phyloP scores from a whole-genome alignment of 2,797 vertebrate species.

The Sardinella longiceps region DNA sequence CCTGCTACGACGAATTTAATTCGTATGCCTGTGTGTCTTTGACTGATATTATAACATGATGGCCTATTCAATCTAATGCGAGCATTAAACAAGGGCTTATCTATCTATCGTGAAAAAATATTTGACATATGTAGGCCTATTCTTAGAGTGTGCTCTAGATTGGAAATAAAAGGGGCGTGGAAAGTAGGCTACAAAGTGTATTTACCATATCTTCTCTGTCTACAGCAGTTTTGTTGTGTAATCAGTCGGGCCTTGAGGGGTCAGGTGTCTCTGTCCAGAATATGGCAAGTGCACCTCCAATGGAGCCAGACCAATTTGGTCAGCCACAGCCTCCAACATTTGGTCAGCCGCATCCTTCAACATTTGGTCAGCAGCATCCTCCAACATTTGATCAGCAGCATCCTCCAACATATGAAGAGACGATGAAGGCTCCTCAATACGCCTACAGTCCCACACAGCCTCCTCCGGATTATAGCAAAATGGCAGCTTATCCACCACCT shows the following conservation, averaged over 20 bases:
- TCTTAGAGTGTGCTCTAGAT: too few species aligned
- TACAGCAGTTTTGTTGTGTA: neutral
- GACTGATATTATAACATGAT: too few species aligned
- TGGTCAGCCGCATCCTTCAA: conserved; percentile 48
- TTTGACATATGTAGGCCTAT: too few species aligned
- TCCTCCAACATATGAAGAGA: conserved; percentile 61
- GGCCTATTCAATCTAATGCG: too few species aligned
- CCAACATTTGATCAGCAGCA: conserved; percentile 37
- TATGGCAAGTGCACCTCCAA: conserved; percentile 61
- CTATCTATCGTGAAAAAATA: too few species aligned
- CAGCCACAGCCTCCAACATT: conserved; percentile 55
- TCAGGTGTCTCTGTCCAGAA: neutral
- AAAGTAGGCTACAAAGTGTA: too few species aligned
- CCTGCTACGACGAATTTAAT: too few species aligned
- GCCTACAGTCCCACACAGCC: conserved; percentile 28
- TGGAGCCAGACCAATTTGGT: conserved; percentile 29
- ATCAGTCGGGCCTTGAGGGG: neutral
- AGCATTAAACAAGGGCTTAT: too few species aligned
- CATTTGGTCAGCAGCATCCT: conserved; percentile 33
- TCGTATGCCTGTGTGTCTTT: too few species aligned
- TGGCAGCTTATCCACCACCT: conserved; percentile 38
- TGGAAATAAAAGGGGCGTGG: too few species aligned
- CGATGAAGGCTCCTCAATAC: conserved; percentile 25
- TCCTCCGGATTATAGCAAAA: conserved; percentile 45
- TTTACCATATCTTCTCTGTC: too few species aligned